Percentiles rank a stretch among this genome's conserved stretches.
These are phyloP conservation scores for Mirounga angustirostris DNA, from an alignment of 2,113 vertebrate species.

Conservation along the genomic window DNA sequence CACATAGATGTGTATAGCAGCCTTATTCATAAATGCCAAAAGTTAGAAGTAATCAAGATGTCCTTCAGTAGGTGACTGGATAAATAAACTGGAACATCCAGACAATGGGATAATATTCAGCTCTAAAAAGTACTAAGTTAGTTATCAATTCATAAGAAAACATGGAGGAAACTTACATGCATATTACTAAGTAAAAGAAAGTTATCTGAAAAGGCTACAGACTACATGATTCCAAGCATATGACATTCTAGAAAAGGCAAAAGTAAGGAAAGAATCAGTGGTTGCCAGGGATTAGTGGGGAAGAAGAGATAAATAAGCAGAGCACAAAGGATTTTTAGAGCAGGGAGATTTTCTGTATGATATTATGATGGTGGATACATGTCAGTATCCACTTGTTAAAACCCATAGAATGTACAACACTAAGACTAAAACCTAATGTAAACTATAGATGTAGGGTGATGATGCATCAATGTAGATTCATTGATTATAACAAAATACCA, in stretches of 20 bases:
- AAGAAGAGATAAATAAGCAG: not conserved
- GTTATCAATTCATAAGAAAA: not conserved
- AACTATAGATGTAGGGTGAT: not conserved
- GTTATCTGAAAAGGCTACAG: not conserved
- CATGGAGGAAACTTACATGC: not conserved
- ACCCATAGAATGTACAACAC: not conserved
- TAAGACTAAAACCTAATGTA: not conserved
- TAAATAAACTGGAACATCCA: not conserved
- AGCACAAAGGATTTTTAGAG: not conserved
- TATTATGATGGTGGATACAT: not conserved
- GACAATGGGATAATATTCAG: not conserved
- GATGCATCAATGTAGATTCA: not conserved
- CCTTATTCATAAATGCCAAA: not conserved
- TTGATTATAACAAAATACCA: not conserved
- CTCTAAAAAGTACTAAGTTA: not conserved
- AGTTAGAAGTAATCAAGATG: not conserved
- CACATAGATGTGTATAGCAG: not conserved
- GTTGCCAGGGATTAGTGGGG: not conserved
- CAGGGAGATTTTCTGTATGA: not conserved
- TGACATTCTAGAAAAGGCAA: not conserved
- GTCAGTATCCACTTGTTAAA: not conserved
- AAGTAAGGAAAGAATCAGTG: not conserved
- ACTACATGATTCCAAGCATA: not conserved
- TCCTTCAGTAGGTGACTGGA: not conserved
- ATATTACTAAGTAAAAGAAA: not conserved